Evolutionary conservation across 2,888 invertebrate genomes (phyloP), one percentile per base, ranked within the genome.

Genomic region (Caenorhabditis imperialis): DNA sequence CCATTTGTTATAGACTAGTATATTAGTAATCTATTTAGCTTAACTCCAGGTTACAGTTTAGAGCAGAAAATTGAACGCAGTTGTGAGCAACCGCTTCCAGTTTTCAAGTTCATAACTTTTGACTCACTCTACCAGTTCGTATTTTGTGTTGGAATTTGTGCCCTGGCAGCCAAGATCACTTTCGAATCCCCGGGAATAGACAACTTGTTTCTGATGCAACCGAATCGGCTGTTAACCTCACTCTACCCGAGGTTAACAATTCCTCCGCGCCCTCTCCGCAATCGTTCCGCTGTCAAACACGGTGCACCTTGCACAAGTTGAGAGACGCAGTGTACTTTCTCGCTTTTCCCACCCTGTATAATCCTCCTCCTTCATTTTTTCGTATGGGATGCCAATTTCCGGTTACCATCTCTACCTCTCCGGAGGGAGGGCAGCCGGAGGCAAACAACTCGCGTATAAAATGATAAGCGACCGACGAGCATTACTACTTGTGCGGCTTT

Each of bases 391-490:
- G 60, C 60, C 69, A 60, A 60, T 70, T 54, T 70, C 60, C 69
- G 60, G 60, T 70, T 60, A 60, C 69, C 60, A 51, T 51, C 48
- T 22, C n/a, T 40, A 8, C 30, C 1, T 35, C 33, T 27, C 61
- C 53, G 48, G 55, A 30, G 47, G 54, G 14, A 25, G 27, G 55
- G 65, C 48, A 57, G 50, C 54, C 51, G 54, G 12, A 33, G 40
- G 18, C 55, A 18, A 37, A 23, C 55, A 44, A 38, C 20, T 4
- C 6, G 50, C 51, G 35, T 60, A 61, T 60, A 60, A 70, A 67
- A 67, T 67, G 67, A 67, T 67, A 57, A 67, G 67, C 67, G 67
- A 57, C 67, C 67, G 67, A 44, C 12, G 57, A 57, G 67, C 67
- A 67, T 51, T 67, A 67, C 57, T 44, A 67, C 67, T 57, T 60